Conservation (phyloP, 2,888 invertebrate species). For the Drosophila siamana region DNA sequence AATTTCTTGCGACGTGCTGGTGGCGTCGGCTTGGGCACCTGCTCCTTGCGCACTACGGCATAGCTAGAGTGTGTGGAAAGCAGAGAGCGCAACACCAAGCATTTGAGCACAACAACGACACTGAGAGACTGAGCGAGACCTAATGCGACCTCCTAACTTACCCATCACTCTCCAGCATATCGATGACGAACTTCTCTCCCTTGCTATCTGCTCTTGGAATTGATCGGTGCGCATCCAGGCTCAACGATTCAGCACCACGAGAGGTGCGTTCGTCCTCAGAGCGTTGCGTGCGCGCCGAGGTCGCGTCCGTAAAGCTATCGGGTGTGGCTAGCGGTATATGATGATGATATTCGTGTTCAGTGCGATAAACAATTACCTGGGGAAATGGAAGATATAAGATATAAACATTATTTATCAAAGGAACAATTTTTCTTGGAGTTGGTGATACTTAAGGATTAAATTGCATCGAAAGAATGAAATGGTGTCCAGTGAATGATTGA, state of each 20-base stretch:
- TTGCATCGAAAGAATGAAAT: too few relatives aligned
- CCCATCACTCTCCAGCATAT: slow-evolving; percentile 85
- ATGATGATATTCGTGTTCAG: slow-evolving; percentile 88
- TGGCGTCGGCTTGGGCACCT: slow-evolving; percentile 88
- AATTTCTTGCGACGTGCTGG: slow-evolving; percentile 88
- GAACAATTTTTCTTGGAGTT: too few relatives aligned
- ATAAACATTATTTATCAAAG: too few relatives aligned
- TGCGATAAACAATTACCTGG: slow-evolving; percentile 89
- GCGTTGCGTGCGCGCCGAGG: slow-evolving; percentile 87
- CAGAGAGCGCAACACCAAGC: slow-evolving; percentile 59
- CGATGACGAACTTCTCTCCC: slow-evolving; percentile 83
- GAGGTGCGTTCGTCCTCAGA: slow-evolving; percentile 91
- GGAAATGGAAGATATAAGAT: not conserved
- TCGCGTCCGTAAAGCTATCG: slow-evolving; percentile 86
- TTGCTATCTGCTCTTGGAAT: slow-evolving; percentile 44
- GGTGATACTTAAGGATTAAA: too few relatives aligned
- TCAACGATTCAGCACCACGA: slow-evolving; percentile 89
- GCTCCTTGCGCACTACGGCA: slow-evolving; percentile 91
- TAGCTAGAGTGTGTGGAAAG: slow-evolving; percentile 87
- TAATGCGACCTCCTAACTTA: slow-evolving; percentile 58
- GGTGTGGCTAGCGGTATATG: slow-evolving; percentile 87
- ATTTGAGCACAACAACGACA: not conserved
- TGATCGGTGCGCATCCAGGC: slow-evolving; percentile 84
- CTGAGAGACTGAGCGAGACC: slow-evolving; percentile 7
- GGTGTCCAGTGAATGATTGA: too few relatives aligned